Percentiles rank a stretch among this genome's conserved stretches.
These are phyloP conservation scores for Periophthalmus magnuspinnatus DNA, from an alignment of 2,797 vertebrate genomes.

Conservation along the genomic window DNA sequence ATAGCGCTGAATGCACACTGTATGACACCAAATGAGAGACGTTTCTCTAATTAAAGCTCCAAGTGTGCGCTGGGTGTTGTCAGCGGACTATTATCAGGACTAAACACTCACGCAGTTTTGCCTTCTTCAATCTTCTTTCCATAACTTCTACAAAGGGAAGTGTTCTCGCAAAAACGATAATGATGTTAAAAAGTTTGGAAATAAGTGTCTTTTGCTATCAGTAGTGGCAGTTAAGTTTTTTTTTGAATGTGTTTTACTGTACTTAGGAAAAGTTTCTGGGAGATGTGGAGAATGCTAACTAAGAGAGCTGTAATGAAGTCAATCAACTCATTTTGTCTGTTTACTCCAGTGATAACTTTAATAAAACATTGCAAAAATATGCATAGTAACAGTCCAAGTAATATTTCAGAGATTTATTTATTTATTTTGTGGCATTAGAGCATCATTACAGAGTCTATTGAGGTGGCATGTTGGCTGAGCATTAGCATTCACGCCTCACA, in stretches of 20 bases:
- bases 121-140: conserved; percentile 42
- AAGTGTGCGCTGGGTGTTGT: conserved; percentile 43
- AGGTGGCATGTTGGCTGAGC: no score
- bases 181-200: conserved; percentile 43
- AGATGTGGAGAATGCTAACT: neutral
- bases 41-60: conserved; percentile 62
- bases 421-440: no score
- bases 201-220: conserved; percentile 42
- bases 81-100: conserved; percentile 66
- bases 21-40: conserved; percentile 61
- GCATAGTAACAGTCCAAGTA: no score
- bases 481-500: no score
- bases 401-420: no score
- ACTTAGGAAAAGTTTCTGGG: neutral
- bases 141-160: conserved; percentile 62
- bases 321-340: neutral
- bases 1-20: conserved; percentile 35
- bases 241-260: neutral
- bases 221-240: conserved; percentile 25
- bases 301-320: neutral
- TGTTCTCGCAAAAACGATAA: conserved; percentile 69
- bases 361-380: neutral
- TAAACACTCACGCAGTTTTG: conserved; percentile 53
- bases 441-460: no score
- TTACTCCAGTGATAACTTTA: neutral